phyloP scores from a whole-genome alignment of 30 jellyfish, hydroid and myxozoan genomes.

The Aurelia sp. region DNA sequence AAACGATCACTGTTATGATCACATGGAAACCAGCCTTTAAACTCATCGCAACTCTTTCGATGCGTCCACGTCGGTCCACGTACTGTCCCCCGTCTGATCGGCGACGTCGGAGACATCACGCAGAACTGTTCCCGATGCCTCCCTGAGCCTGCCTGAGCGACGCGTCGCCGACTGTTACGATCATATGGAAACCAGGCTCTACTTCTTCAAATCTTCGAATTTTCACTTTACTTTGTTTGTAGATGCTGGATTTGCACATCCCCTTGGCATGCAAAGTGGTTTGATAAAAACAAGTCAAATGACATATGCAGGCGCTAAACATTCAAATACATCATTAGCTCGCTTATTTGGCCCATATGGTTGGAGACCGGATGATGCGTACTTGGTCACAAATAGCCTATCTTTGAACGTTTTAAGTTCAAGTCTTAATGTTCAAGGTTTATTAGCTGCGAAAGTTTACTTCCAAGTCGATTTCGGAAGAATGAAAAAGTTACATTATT shows the following conservation, averaged over 20 bases:
- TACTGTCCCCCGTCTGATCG: too few species aligned
- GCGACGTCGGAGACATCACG: too few species aligned
- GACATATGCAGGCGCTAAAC: conserved; percentile 1
- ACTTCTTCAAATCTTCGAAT: too few species aligned
- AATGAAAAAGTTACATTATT: conserved; percentile 20
- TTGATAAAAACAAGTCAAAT: conserved; percentile 13
- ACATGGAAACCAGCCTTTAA: too few species aligned
- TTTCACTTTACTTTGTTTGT: background rate
- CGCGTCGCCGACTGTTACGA: too few species aligned
- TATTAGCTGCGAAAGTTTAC: conserved; percentile 1
- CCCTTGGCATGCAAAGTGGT: conserved; percentile 71
- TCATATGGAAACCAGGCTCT: too few species aligned
- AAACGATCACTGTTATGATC: too few species aligned
- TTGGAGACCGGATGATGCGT: conserved; percentile 52
- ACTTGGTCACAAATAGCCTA: background rate
- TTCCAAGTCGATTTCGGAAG: conserved; percentile 15
- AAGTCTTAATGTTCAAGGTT: background rate
- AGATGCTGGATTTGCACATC: conserved; percentile 61
- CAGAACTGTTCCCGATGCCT: too few species aligned
- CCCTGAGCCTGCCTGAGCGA: too few species aligned
- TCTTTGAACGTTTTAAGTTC: too few species aligned
- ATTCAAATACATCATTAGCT: background rate
- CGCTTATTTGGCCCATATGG: conserved; percentile 46
- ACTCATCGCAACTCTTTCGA: too few species aligned
- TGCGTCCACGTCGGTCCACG: too few species aligned